These are phyloP conservation scores for Tapera naevia DNA, from an alignment of 2,797 vertebrate species.

Conservation along the genomic window DNA sequence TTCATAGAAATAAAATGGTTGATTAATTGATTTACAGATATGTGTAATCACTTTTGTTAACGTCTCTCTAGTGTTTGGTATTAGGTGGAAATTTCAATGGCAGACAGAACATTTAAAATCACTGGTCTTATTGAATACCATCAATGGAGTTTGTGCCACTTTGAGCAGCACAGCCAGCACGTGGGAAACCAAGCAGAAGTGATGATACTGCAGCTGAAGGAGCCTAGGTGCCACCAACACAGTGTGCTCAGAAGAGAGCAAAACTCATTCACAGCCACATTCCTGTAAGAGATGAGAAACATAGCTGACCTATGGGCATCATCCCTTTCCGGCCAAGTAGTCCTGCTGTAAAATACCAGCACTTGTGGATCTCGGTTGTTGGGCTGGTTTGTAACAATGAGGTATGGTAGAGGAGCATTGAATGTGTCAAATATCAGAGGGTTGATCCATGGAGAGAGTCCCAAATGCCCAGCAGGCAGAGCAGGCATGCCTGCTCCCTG, in stretches of 20 bases:
- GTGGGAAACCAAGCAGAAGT: not conserved
- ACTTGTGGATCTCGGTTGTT: not conserved
- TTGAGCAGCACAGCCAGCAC: not conserved
- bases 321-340: not conserved
- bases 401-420: rapidly evolving
- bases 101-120: not conserved
- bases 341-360: not conserved
- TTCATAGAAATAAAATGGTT: not conserved
- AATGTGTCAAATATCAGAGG: not conserved
- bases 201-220: not conserved
- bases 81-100: not conserved
- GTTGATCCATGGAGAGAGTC: not conserved
- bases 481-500: not conserved
- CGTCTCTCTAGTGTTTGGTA: not conserved
- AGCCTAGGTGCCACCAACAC: not conserved
- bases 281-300: not conserved
- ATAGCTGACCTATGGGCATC: not conserved
- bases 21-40: not conserved
- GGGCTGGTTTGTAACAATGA: not conserved
- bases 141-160: not conserved
- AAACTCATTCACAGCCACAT: not conserved
- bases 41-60: not conserved
- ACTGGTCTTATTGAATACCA: not conserved
- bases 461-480: not conserved
- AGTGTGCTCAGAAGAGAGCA: not conserved